phyloP scores from a whole-genome alignment of 2,797 vertebrate genomes.

The Meriones psammophilus region DNA sequence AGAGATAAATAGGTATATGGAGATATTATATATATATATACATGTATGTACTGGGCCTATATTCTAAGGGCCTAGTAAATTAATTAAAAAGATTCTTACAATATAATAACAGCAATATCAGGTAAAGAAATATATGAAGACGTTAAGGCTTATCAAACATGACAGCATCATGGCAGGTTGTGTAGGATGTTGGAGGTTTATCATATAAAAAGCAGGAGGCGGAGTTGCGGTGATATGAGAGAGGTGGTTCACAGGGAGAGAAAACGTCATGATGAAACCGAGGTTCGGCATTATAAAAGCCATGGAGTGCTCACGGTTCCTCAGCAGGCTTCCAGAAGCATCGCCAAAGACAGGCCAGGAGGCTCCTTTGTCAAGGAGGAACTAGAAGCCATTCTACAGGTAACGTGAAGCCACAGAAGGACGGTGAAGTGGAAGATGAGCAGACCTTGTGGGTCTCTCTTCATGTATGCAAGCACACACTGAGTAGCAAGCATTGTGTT shows the following conservation, averaged over 20 bases:
- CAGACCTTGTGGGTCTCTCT: not conserved
- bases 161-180: not conserved
- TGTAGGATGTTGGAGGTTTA: constrained; percentile 14
- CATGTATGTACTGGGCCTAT: not conserved
- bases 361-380: not conserved
- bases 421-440: not conserved
- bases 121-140: not conserved
- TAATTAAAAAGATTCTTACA: not conserved
- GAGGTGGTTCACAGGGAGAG: not conserved
- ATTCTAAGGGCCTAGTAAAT: not conserved
- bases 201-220: not conserved
- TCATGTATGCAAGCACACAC: not conserved
- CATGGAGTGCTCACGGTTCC: not conserved
- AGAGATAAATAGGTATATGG: not conserved
- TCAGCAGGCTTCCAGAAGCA: not conserved
- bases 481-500: not conserved
- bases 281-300: not conserved
- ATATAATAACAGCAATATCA: not conserved
- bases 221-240: not conserved
- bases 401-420: not conserved
- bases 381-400: not conserved
- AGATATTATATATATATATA: not conserved
- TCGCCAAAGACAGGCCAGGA: not conserved
- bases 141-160: not conserved
- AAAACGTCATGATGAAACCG: not conserved